Base-by-base conservation (phyloP, 2,113 vertebrate genomes). In the Parus major region DNA sequence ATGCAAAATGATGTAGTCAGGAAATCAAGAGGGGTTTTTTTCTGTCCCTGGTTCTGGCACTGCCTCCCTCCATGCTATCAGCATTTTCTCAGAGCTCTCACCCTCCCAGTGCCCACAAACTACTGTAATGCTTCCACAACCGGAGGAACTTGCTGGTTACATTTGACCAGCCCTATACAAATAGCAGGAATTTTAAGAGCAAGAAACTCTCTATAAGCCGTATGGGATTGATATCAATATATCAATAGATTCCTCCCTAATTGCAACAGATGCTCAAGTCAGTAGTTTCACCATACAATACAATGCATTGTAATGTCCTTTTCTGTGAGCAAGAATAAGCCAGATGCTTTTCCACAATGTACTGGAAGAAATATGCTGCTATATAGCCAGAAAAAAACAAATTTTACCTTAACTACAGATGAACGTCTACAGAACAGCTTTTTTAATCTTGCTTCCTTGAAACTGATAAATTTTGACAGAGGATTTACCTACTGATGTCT, bases 321-420 rank as follows among this genome's bases (percentile, higher is more conserved):
- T 83, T 78, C 90, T 88, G 85, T 59, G 70, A 90, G 68, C 33
- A 71, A 94, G 90, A 93, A 59, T 83, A 86, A 93, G 79, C 71
- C 92, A 96, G 94, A 95, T 89, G 91, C 60, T 89, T 64, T 89
- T 78, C 28, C 69, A 68, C n/a, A 73, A 59, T 31, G 24, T 64
- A 77, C 41, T 96, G 94, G 92, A 90, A 94, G 93, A 97, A 97
- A 83, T 81, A 90, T 9, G 28, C 52, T 90, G 64, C 64, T 88
- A 64, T 60, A 73, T 22, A 78, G 82, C 71, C 90, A 95, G 56
- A 78, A 75, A 95, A 95, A 95, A 88, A 55, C 60, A 94, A 93
- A 90, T 31, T 92, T 92, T 73, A 81, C 47, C 63, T 94, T 86
- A 56, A 19, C 24, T 83, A 63, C 59, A 88, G 82, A 82, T 73